Percentiles rank a stretch among this genome's conserved stretches.
These are phyloP conservation scores for Osmoderma eremita DNA, from an alignment of 2,888 invertebrate species.

Conservation along the genomic window DNA sequence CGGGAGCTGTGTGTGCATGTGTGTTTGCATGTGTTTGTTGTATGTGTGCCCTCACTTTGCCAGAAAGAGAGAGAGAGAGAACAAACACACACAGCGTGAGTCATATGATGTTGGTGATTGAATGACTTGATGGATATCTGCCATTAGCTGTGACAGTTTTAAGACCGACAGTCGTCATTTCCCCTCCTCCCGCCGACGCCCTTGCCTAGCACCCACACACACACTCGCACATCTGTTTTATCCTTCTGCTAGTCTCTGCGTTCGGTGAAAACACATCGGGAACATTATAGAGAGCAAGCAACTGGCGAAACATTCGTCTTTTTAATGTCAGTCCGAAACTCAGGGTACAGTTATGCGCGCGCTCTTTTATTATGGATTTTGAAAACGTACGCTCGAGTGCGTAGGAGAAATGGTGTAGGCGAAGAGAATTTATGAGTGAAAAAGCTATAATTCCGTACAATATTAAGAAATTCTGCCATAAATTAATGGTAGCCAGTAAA, in stretches of 20 bases:
- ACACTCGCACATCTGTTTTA: slow-evolving; percentile 55
- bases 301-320: slow-evolving; percentile 59
- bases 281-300: slow-evolving; percentile 53
- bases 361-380: slow-evolving; percentile 17
- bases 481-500: too few relatives aligned
- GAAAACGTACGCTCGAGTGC: neutral
- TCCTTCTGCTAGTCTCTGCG: slow-evolving; percentile 43
- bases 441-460: too few relatives aligned
- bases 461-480: too few relatives aligned
- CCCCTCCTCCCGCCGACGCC: slow-evolving; percentile 44
- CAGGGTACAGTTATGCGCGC: neutral
- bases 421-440: too few relatives aligned
- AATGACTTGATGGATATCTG: slow-evolving; percentile 65
- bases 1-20: neutral
- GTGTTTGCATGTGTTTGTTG: neutral
- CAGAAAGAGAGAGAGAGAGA: neutral
- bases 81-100: slow-evolving; percentile 48
- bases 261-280: slow-evolving; percentile 46
- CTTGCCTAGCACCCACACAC: slow-evolving; percentile 47
- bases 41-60: neutral
- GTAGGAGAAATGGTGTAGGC: too few relatives aligned
- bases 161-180: slow-evolving; percentile 55
- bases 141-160: slow-evolving; percentile 65
- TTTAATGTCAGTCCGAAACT: slow-evolving; percentile 52
- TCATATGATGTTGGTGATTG: slow-evolving; percentile 62